Conservation (phyloP, 2,113 vertebrate species). For the Ammodytes dubius region DNA sequence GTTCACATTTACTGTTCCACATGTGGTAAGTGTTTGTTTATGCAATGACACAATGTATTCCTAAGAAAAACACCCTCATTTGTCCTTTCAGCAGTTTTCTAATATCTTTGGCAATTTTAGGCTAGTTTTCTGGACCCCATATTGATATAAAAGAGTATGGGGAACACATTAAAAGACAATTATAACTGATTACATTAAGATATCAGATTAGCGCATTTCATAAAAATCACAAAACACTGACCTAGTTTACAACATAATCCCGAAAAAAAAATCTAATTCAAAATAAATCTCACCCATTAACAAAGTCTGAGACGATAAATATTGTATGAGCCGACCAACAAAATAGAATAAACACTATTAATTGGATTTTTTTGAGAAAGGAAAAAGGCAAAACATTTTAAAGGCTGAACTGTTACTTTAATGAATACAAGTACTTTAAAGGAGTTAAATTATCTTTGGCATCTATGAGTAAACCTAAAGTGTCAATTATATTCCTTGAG, state of each 20-base stretch:
- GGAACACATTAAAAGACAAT: neutral
- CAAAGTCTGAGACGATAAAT: no score
- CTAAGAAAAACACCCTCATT: neutral
- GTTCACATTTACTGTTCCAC: neutral
- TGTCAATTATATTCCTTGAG: neutral
- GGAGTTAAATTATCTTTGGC: conserved; percentile 16
- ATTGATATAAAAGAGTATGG: neutral
- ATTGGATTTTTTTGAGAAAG: no score
- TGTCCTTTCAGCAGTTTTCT: neutral
- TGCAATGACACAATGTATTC: neutral
- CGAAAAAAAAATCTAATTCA: no score
- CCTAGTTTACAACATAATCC: no score
- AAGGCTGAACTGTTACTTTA: no score
- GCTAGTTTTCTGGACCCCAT: neutral
- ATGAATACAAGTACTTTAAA: no score
- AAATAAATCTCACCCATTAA: no score
- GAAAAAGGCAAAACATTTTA: no score
- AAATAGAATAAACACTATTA: no score
- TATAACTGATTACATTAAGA: neutral
- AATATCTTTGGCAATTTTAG: neutral
- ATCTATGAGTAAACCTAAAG: conserved; percentile 21
- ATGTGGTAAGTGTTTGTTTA: neutral
- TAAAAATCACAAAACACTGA: no score
- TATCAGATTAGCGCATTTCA: neutral
- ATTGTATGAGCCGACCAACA: no score